phyloP scores from a whole-genome alignment of 2,113 vertebrate genomes.

The Pipa parva region DNA sequence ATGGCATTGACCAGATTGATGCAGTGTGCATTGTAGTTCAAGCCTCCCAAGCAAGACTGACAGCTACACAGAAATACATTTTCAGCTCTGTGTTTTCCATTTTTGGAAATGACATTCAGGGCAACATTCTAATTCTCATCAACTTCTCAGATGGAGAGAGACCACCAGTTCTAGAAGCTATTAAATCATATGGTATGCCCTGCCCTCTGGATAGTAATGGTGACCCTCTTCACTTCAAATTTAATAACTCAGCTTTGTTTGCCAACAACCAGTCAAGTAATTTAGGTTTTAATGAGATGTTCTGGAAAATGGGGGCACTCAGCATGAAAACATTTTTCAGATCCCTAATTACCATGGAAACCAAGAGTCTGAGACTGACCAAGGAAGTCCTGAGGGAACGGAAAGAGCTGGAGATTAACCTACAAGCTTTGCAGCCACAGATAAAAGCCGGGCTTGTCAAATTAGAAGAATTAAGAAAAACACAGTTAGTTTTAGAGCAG shows the following conservation, averaged over 20 bases:
- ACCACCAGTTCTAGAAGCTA: conserved; percentile 29
- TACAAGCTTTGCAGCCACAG: conserved; percentile 30
- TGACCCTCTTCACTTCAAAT: conserved; percentile 31
- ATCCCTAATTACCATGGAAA: background rate
- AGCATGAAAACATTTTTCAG: conserved; percentile 43
- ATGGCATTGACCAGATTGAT: conserved; percentile 41
- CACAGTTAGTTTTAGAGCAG: conserved; percentile 3
- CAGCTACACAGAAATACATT: conserved; percentile 13
- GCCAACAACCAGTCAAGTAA: background rate
- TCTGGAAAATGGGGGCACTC: conserved; percentile 30
- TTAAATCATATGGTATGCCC: conserved; percentile 21
- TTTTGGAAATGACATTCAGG: conserved; percentile 36
- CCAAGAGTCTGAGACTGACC: conserved; percentile 19
- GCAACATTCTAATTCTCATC: conserved; percentile 36
- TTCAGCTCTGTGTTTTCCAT: conserved; percentile 42
- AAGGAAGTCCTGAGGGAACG: conserved; percentile 21
- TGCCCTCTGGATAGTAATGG: conserved; percentile 9
- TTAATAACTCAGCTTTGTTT: conserved; percentile 33
- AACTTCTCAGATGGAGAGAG: conserved; percentile 40
- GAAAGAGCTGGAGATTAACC: conserved; percentile 7
- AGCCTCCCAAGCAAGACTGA: conserved; percentile 39
- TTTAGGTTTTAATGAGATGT: conserved; percentile 21
- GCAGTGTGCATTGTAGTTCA: conserved; percentile 49
- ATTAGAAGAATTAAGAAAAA: conserved; percentile 34
- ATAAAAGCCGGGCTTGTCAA: conserved; percentile 21